Conservation (phyloP, 2,797 vertebrate genomes). For the Protonibea diacanthus region DNA sequence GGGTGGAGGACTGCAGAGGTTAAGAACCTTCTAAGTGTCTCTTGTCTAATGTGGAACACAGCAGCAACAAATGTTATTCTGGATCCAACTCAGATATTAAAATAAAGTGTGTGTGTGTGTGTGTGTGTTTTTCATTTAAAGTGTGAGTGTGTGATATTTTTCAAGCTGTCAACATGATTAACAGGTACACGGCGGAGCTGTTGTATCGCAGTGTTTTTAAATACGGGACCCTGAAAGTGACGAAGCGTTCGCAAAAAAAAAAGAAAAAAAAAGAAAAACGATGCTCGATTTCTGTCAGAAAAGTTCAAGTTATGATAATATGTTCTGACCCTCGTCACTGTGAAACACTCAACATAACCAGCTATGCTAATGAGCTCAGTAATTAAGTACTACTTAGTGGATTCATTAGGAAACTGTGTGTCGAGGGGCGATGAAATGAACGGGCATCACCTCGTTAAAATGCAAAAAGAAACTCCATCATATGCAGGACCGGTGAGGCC, state of each 20-base stretch:
- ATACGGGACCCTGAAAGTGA: slow-evolving; percentile 30
- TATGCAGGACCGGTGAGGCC: no score
- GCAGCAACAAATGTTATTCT: slow-evolving; percentile 57
- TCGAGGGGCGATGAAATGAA: not conserved
- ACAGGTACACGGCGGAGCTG: slow-evolving; percentile 27
- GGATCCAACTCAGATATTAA: slow-evolving; percentile 40
- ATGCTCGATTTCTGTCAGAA: slow-evolving; percentile 18
- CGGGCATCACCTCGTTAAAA: not conserved
- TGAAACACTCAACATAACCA: slow-evolving; percentile 25
- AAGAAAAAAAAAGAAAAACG: slow-evolving; percentile 21
- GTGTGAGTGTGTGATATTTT: slow-evolving; percentile 21
- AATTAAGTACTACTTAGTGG: slow-evolving; percentile 42
- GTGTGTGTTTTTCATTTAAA: not conserved
- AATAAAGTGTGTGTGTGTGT: slow-evolving; percentile 25
- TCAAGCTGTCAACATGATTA: slow-evolving; percentile 47
- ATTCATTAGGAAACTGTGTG: slow-evolving; percentile 25
- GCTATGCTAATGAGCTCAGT: slow-evolving; percentile 27
- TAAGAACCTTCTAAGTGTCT: slow-evolving; percentile 55
- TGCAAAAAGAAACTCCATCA: not conserved
- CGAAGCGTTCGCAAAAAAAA: slow-evolving; percentile 25
- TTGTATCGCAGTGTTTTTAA: slow-evolving; percentile 16
- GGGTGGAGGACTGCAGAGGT: slow-evolving; percentile 42
- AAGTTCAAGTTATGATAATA: not conserved
- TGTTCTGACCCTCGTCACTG: not conserved
- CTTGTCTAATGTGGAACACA: slow-evolving; percentile 55